Evolutionary conservation across 2,113 vertebrate genomes (phyloP), one percentile per base, ranked within the genome.

Genomic region (Numenius arquata): DNA sequence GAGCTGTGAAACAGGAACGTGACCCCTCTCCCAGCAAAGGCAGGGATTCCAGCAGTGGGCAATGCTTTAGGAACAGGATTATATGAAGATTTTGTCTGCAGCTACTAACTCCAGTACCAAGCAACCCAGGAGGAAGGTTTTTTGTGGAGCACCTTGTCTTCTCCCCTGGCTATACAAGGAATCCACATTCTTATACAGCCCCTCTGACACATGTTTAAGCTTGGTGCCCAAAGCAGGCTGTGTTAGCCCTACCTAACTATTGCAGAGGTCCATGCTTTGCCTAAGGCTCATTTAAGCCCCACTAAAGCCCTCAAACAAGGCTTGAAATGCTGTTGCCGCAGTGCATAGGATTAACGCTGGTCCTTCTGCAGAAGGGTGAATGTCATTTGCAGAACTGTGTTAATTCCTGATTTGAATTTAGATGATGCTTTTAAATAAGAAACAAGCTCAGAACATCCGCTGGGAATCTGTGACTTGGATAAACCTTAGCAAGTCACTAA

Each of bases 341-440:
- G 80, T 4, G 15, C 80, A 86, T 1, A 38, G 95, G 92, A 95
- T 96, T 96, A 93, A 75, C 16, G n/a, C 22, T n/a, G 84, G 96
- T 50, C 93, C 93, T 92, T 81, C 90, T 78, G 76, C 88, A 86
- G 65, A 86, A 76, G 70, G 95, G 86, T 85, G 92, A 96, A 96
- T 90, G 95, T 93, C 95, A 93, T 92, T 86, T 71, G 43, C 88
- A 93, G 76, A 94, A 93, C 85, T 89, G 68, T 96, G 90, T 63
- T 95, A 96, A 96, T 94, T 95, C 93, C 94, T 75, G 86, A 95
- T 95, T 93, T 92, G 96, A 96, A 97, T 97, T 92, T 94, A 93
- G 90, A 95, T 89, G 86, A 94, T 85, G 85, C 90, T 95, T 96
- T 97, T 87, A 94, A 94, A 32, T 68, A 95, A 95, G 88, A 95